Base-by-base conservation (phyloP, 2,888 invertebrate genomes). In the Eledona agricola region DNA sequence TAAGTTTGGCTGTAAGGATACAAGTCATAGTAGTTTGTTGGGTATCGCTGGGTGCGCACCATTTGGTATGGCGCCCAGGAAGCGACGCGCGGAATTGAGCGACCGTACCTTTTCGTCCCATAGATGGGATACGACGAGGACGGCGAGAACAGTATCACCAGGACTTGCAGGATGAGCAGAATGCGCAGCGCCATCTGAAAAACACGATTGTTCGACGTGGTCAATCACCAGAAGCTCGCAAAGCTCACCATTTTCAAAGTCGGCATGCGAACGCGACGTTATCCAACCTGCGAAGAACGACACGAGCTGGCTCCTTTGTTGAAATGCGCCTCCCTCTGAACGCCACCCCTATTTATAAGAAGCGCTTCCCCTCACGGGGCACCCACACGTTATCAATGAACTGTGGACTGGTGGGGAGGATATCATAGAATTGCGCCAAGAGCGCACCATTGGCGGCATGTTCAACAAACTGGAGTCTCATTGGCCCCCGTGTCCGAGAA, bases 381-480 rank as follows among this genome's bases (percentile, higher is more conserved):
- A 81, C 84, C 84, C 80, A 84, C 84, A 82, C 83, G 81, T 80
- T 82, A 82, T 85, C 81, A 84, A 85, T 85, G 85, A 85, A 84
- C 78, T 74, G 63, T 58, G 49, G 46, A 62, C 67, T 66, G 63
- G 71, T 69, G 72, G 74, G 74, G 72, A 65, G 53, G 62, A 59
- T 57, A 55, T 57, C 59, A 64, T 64, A 62, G 67, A 68, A 63
- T 59, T 72, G 73, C 72, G 70, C 65, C 72, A 71, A 54, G 58
- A 53, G 40, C 43, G 49, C 56, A 57, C 57, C 47, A 74, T 75
- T 75, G 72, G 74, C 52, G 52, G 60, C 53, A 60, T 60, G 60
- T 66, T 67, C 67, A 66, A 67, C 67, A 66, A 66, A 65, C 67
- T 60, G 55, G 13, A 16, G 20, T 34, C 43, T 51, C 45, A 75